Base-by-base conservation (phyloP, 2,888 invertebrate genomes). In the Melinopterus prodromus region DNA sequence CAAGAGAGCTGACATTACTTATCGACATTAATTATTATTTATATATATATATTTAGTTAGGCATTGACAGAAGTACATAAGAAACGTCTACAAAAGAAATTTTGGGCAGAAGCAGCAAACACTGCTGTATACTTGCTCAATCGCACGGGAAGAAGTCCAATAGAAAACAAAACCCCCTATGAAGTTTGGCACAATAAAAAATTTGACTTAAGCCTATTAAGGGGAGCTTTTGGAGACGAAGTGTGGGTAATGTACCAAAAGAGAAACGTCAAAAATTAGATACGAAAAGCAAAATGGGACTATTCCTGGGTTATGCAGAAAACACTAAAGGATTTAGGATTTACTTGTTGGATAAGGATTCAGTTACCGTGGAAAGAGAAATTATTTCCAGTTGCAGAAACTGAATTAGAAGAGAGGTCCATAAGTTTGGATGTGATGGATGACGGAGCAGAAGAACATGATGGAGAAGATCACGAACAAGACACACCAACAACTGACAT, bases 61-160 rank as follows among this genome's bases (percentile, higher is more conserved):
- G n/a, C n/a, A n/a, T n/a, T n/a, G n/a, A n/a, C n/a, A n/a, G n/a
- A n/a, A n/a, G n/a, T n/a, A n/a, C n/a, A n/a, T n/a, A 26, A 26
- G 26, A 26, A n/a, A n/a, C n/a, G n/a, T n/a, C n/a, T 53, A 9
- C 79, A 78, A 53, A 82, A 82, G 14, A 82, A 78, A 16, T 83
- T 84, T 76, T 86, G 87, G 87, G 87, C 87, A 35, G 87, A 89
- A 81, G 87, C 87, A 6, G 81, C 83, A 69, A 84, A 85, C 78
- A 81, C 83, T 35, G 84, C 83, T 16, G 82, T 81, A 9, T 83
- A 79, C 78, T 70, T 80, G 5, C 70, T 84, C 16, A 84, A 85
- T 77, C 77, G 83, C 74, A 81, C 82, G 26, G 84, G 82, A 36
- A 78, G 15, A 71, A 78, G 78, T 71, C 71, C 78, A 35, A 35